These are phyloP conservation scores for Aleadryas rufinucha DNA, from an alignment of 2,113 vertebrate species.

Conservation along the genomic window DNA sequence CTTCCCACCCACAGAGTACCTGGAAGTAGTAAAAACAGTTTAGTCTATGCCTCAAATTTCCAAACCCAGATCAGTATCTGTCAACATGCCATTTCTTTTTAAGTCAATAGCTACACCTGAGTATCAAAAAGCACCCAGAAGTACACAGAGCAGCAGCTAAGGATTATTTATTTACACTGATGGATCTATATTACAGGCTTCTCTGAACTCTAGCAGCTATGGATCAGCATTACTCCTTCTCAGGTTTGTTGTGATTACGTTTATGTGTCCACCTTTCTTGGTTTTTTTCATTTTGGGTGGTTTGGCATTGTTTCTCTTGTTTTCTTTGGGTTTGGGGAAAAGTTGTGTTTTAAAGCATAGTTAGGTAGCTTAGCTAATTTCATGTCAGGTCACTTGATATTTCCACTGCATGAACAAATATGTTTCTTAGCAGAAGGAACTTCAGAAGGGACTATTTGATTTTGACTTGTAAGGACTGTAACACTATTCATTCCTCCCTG, in stretches of 20 bases:
- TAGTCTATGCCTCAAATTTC: not conserved
- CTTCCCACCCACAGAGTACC: not conserved
- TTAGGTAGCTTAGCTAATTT: not conserved
- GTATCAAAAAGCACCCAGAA: not conserved
- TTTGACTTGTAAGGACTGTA: not conserved
- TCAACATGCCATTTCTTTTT: not conserved
- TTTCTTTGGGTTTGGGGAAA: not conserved
- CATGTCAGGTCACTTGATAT: not conserved
- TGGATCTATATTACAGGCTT: not conserved
- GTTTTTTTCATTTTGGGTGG: not conserved
- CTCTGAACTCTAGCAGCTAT: not conserved
- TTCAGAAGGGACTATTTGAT: not conserved
- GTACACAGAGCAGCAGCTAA: not conserved
- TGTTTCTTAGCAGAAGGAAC: not conserved
- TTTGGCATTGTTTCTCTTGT: not conserved
- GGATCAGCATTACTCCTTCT: not conserved
- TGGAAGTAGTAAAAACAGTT: not conserved
- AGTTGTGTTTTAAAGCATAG: not conserved
- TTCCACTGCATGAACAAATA: not conserved
- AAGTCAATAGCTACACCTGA: not conserved
- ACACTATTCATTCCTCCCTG: not conserved
- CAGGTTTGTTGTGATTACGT: not conserved
- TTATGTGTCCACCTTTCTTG: not conserved
- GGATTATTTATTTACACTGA: not conserved
- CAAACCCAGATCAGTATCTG: not conserved